Evolutionary conservation across 2,113 vertebrate species (phyloP).

Genomic region (Scomber scombrus): DNA sequence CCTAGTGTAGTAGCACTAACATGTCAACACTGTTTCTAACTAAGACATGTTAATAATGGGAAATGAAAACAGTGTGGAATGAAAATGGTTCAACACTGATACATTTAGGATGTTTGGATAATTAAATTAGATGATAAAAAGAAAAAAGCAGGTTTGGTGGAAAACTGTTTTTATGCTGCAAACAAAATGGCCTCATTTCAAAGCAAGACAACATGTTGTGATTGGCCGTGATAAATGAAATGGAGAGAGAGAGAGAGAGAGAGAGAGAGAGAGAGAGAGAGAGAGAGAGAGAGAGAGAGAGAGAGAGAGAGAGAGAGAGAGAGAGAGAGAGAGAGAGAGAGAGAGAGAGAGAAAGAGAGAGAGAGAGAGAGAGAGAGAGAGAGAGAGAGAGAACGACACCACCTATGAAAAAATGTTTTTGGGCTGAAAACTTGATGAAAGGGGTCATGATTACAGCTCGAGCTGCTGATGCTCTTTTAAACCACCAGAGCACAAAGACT

Average conservation of each 20-base stretch:
- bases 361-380: not conserved
- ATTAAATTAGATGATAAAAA: no score
- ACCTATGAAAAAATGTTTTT: not conserved
- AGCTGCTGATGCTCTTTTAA: conserved; percentile 27
- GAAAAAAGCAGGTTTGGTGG: no score
- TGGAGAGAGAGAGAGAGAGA: not conserved
- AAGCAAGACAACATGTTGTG: not conserved
- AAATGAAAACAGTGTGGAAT: no score
- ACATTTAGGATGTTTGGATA: no score
- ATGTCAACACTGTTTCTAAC: no score
- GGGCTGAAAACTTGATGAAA: conserved; percentile 16
- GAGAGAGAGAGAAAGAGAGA: not conserved
- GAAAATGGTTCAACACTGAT: no score
- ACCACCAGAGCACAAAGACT: not conserved
- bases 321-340: not conserved
- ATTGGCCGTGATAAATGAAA: not conserved
- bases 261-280: no score
- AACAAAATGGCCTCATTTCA: not conserved
- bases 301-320: not conserved
- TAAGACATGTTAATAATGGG: no score
- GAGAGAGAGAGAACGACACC: not conserved
- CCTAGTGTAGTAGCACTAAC: no score
- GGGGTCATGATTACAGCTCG: conserved; percentile 14
- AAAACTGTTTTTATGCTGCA: not conserved
- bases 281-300: no score